Conservation (phyloP, 2,888 invertebrate species). For the Metallyticus violacea region DNA sequence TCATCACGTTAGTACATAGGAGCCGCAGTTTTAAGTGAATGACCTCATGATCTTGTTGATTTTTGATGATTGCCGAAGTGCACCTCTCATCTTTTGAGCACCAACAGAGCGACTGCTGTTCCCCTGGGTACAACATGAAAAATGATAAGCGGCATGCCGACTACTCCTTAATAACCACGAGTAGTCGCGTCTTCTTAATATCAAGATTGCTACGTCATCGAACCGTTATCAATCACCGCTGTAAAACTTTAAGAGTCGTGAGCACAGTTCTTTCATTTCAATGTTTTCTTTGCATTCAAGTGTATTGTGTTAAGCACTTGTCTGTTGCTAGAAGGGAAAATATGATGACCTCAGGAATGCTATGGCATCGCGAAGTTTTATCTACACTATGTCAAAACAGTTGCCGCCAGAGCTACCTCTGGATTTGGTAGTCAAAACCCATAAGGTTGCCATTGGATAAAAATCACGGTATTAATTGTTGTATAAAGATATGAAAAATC, state of each 20-base stretch:
- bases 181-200: neutral
- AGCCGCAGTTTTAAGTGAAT: neutral
- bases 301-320: neutral
- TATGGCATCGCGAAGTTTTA: too few relatives aligned
- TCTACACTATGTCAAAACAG: too few relatives aligned
- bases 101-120: too few relatives aligned
- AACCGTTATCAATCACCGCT: constrained; percentile 18
- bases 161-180: neutral
- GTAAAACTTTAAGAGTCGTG: neutral
- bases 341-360: neutral
- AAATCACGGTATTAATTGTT: too few relatives aligned
- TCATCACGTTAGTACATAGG: neutral
- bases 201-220: constrained; percentile 24
- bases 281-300: neutral
- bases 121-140: too few relatives aligned
- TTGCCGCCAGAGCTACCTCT: too few relatives aligned
- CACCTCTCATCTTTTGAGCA: too few relatives aligned
- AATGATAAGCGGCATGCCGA: neutral
- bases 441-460: too few relatives aligned
- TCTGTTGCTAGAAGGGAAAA: too few relatives aligned
- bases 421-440: too few relatives aligned
- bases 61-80: neutral
- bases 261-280: neutral
- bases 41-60: neutral
- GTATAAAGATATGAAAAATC: too few relatives aligned